Evolutionary conservation across 2,888 invertebrate species (phyloP), one percentile per base, ranked within the genome.

Genomic region (Villa cingulata): DNA sequence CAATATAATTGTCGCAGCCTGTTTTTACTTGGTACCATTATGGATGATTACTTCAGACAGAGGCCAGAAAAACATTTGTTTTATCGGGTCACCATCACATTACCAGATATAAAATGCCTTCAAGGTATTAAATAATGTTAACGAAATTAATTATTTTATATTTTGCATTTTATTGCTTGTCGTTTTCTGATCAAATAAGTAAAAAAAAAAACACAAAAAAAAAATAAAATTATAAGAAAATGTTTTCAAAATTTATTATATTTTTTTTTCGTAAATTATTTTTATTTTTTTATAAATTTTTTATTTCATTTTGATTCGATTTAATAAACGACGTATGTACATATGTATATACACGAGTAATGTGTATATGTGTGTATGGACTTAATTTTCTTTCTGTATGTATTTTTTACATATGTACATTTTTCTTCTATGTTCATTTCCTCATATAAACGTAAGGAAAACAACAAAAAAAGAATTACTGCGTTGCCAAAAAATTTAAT

Each of bases 21-120:
- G 41, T 46, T 46, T n/a, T 46, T 42, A 46, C 46, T 42, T 46
- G 46, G 41, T n/a, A 17, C 46, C 46, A 46, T 46, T 46, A 46
- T 46, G 46, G 41, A 46, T 46, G 46, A 46, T 46, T 46, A 46
- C 46, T 46, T 46, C 37, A 42, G 37, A 19, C 19, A 37, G 18
- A 41, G 42, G 41, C 46, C 36, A 41, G 20, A 46, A 29, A 29
- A 29, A 42, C 42, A 46, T 46, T 46, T 46, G 37, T 46, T 41
- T 42, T 36, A 17, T 37, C 46, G 18, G 37, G 42, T 42, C 34
- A 46, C n/a, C n/a, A n/a, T n/a, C n/a, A n/a, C n/a, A n/a, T n/a
- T n/a, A n/a, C n/a, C n/a, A n/a, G n/a, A n/a, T n/a, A n/a, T n/a
- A 41, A 27, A 40, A 41, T 36, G 23, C 46, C 23, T 27, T 18